Evolutionary conservation across 2,113 vertebrate species (phyloP), one percentile per base, ranked within the genome.

Genomic region (Cardinalis cardinalis): DNA sequence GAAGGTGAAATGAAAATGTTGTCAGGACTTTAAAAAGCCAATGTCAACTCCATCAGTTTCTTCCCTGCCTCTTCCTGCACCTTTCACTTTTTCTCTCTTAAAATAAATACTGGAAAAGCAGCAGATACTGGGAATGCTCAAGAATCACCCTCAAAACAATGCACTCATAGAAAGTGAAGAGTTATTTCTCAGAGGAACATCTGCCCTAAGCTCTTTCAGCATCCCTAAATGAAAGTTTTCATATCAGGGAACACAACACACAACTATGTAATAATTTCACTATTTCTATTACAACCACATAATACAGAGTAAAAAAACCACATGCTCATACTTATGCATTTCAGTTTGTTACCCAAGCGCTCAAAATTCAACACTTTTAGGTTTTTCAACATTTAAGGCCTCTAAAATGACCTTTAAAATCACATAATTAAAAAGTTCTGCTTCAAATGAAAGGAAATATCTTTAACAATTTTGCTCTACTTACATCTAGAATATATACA

Each of bases 401-500:
- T n/a, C 38, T 53, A 77, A 44, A 36, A 31, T 8, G 0, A 70
- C 12, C 55, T 64, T 29, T 0, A 64, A 79, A 40, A 1, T 3
- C 26, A 84, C 9, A 10, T 61, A n/a, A 65, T 46, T 36, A 12
- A 75, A 31, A 10, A 18, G 17, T 9, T 60, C 11, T 51, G 40
- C 34, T 75, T 51, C 44, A 73, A 52, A 70, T 34, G 1, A 69
- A 49, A 66, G 24, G n/a, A 34, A 23, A 23, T 31, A 32, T 3
- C 43, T 69, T 51, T 4, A 23, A 6, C 34, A 1, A 25, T 26
- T 51, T 26, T 77, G 28, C 12, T 89, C 11, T 44, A 12, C 3
- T 29, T n/a, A 24, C 12, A 18, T 7, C 18, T 2, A 2, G 2
- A 51, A 60, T 4, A 58, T 2, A 49, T 1, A 48, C 20, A 77